phyloP scores from a whole-genome alignment of 1,140 invertebrate species.

The Panulirus ornatus region DNA sequence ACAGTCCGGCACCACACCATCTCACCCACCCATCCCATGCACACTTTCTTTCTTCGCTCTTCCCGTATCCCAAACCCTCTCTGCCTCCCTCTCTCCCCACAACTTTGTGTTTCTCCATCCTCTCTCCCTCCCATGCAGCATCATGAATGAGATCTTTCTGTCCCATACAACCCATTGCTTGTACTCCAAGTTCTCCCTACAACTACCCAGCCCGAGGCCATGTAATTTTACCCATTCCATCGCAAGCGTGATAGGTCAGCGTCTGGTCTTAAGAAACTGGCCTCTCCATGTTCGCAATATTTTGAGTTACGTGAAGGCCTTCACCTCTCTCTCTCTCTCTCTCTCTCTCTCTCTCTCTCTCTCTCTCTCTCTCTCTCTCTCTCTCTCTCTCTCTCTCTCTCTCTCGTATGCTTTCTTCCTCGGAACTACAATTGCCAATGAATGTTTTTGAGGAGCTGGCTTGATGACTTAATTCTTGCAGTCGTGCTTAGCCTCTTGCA shows the following conservation, averaged over 20 bases:
- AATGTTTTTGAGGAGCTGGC: background rate
- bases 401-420: background rate
- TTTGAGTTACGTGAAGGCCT: background rate
- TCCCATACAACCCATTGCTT: background rate
- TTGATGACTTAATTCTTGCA: background rate
- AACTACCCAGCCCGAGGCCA: background rate
- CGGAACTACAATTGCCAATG: background rate
- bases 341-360: background rate
- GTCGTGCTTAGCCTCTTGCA: background rate
- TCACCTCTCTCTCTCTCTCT: background rate
- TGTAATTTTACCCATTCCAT: background rate
- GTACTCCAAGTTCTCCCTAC: background rate
- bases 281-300: background rate
- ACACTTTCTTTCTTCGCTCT: background rate
- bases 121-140: background rate
- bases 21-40: background rate
- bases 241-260: background rate
- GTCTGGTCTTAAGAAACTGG: background rate
- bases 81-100: background rate
- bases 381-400: background rate
- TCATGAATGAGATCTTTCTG: background rate
- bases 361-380: background rate
- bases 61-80: background rate
- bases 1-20: too few species aligned
- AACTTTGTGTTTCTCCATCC: background rate